Evolutionary conservation across 2,888 invertebrate species (phyloP).

Genomic region (Crioceris asparagi): DNA sequence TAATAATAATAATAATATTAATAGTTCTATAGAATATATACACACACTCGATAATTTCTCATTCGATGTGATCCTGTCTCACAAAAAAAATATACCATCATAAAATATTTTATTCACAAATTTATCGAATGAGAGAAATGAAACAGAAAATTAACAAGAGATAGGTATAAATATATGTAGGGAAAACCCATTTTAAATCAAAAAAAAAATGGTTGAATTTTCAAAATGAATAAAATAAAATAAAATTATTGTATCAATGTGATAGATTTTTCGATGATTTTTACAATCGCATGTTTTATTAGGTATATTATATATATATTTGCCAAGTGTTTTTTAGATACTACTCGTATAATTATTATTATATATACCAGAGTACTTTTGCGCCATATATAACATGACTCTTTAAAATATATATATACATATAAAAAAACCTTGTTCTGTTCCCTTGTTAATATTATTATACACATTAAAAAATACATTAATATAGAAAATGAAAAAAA

Average conservation of each 20-base stretch:
- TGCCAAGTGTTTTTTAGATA: constrained; percentile 42
- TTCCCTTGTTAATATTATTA: constrained; percentile 24
- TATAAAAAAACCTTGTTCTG: constrained; percentile 24
- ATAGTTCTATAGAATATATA: too few relatives aligned
- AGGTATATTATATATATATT: too few relatives aligned
- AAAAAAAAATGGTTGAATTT: constrained; percentile 19
- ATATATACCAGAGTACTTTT: constrained; percentile 36
- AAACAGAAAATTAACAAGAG: too few relatives aligned
- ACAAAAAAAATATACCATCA: too few relatives aligned
- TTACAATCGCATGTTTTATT: constrained; percentile 52
- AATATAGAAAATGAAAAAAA: constrained; percentile 19
- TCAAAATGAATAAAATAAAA: too few relatives aligned
- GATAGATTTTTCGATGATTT: constrained; percentile 60
- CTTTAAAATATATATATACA: constrained; percentile 36
- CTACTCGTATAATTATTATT: constrained; percentile 37
- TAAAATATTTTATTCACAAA: too few relatives aligned
- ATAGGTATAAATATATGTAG: too few relatives aligned
- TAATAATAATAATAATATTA: too few relatives aligned
- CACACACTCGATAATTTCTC: too few relatives aligned
- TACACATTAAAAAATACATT: constrained; percentile 19
- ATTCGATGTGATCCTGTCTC: too few relatives aligned
- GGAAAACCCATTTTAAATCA: constrained; percentile 15
- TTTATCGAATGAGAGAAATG: too few relatives aligned
- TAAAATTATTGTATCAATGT: constrained; percentile 40
- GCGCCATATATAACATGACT: constrained; percentile 39